phyloP scores from a whole-genome alignment of 92 coral and sea anemone genomes.

The Epizoanthus fatuus region DNA sequence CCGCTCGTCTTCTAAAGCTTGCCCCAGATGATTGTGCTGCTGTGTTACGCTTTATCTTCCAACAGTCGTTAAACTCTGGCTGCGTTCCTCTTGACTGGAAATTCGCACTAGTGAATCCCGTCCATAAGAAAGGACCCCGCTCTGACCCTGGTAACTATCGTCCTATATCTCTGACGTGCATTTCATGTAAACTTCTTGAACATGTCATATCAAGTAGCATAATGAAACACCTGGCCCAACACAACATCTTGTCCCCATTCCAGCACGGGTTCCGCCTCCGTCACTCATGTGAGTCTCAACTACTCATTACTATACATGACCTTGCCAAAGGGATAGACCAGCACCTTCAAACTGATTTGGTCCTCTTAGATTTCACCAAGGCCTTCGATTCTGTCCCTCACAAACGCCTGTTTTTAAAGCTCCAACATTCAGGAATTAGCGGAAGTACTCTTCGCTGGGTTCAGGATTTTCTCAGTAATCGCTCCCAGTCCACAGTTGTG shows the following conservation, averaged over 20 bases:
- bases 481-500: too few species aligned
- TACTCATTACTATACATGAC: too few species aligned
- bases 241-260: too few species aligned
- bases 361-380: constrained; percentile 13
- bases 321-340: too few species aligned
- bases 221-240: too few species aligned
- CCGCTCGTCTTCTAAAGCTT: not conserved
- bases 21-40: constrained; percentile 17
- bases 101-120: constrained; percentile 26
- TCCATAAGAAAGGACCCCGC: constrained; percentile 29
- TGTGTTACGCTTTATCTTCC: constrained; percentile 15
- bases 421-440: too few species aligned
- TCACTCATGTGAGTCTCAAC: not conserved
- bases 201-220: not conserved
- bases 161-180: constrained; percentile 29
- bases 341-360: not conserved
- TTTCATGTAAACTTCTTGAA: constrained; percentile 25
- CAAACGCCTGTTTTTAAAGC: not conserved
- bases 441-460: too few species aligned
- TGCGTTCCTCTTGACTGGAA: constrained; percentile 23
- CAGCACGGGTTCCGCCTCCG: too few species aligned
- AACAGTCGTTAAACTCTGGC: constrained; percentile 39
- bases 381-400: constrained; percentile 11
- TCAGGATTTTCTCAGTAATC: too few species aligned
- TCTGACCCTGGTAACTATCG: constrained; percentile 11